phyloP scores from a whole-genome alignment of 2,888 invertebrate genomes.

The Amphiduros pacificus region DNA sequence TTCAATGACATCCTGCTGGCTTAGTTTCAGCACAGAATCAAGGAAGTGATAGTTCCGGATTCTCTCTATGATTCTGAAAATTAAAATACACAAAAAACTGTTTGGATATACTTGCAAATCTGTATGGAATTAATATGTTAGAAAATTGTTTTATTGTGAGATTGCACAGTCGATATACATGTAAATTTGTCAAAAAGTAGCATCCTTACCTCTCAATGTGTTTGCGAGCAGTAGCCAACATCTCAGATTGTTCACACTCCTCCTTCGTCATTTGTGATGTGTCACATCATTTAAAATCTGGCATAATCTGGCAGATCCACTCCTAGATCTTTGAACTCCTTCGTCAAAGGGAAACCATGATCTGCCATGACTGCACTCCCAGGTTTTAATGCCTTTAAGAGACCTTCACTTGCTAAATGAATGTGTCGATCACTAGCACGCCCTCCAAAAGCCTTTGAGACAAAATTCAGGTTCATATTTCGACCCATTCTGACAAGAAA shows the following conservation, averaged over 20 bases:
- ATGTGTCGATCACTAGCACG: constrained; percentile 22
- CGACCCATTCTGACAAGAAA: constrained; percentile 25
- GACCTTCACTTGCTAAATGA: constrained; percentile 3
- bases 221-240: constrained; percentile 15
- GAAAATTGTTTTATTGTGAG: too few species aligned
- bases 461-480: constrained; percentile 21
- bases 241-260: constrained; percentile 12
- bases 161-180: too few species aligned
- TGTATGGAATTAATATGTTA: too few species aligned
- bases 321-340: constrained; percentile 18
- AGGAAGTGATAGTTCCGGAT: constrained; percentile 18
- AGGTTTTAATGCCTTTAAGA: constrained; percentile 10
- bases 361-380: constrained; percentile 23
- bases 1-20: constrained; percentile 20
- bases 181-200: too few species aligned
- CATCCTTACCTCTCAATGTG: constrained; percentile 21
- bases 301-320: constrained; percentile 21
- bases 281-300: constrained; percentile 20
- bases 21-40: constrained; percentile 13
- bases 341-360: constrained; percentile 17
- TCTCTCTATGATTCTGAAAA: constrained; percentile 19
- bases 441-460: constrained; percentile 21
- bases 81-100: too few species aligned
- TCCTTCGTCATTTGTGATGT: constrained; percentile 11
- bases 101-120: too few species aligned